Evolutionary conservation across 1,140 invertebrate species (phyloP), one percentile per base, ranked within the genome.

Genomic region (Chrysomallon squamiferum): DNA sequence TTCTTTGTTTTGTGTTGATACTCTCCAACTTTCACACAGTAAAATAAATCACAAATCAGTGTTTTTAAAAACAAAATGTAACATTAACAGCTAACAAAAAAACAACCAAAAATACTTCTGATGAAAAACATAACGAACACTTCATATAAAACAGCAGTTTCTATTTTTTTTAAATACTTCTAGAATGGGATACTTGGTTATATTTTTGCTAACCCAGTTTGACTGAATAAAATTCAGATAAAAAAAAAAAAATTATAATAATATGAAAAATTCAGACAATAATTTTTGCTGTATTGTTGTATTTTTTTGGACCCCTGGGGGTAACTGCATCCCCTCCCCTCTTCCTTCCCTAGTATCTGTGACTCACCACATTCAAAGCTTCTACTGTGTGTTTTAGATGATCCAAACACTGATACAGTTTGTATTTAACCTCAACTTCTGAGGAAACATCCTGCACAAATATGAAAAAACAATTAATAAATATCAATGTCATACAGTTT

Each of bases 371-470:
- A 68, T 84, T 85, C 22, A 92, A 85, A 1, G 92, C 92, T 83
- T 91, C 88, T 50, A 85, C 80, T 5, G 83, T 85, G 64, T 92
- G 90, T 72, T 91, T 91, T 50, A 90, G 80, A 62, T 90, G 88
- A 0, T 88, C 79, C 67, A 90, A 86, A 81, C 92, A 93, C 25
- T 89, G 76, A 80, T 93, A 88, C 45, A 93, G 89, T 80, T 92
- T 90, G 77, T 90, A 93, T 80, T 92, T 92, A n/a, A 93, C 89
- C 72, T 93, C 92, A 3, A 84, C 82, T 64, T 87, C 86, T 22
- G 85, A 83, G 62, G 74, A 81, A 49, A 82, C 52, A 59, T 81
- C 78, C 80, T 82, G 63, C 18, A 43, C 9, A n/a, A 22, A 27
- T 27, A 11, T 6, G 9, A 59, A 60, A 49, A 50, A 32, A 50